Percentiles rank a stretch among this genome's conserved stretches.
These are phyloP conservation scores for Melipona bicolor DNA, from an alignment of 2,888 invertebrate species.

Conservation along the genomic window DNA sequence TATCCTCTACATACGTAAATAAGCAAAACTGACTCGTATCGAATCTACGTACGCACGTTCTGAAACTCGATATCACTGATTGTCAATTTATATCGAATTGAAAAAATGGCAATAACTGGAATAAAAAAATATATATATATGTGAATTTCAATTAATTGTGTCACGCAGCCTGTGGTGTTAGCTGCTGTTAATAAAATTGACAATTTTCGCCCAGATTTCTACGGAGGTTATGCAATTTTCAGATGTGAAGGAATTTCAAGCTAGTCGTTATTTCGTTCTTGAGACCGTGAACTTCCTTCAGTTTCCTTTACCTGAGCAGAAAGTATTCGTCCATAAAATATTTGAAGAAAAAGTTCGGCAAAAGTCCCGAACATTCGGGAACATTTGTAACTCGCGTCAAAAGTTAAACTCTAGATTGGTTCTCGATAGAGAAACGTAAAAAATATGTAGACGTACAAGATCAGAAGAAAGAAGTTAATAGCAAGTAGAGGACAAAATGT, in stretches of 20 bases:
- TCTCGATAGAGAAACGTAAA: slow-evolving; percentile 20
- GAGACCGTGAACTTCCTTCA: slow-evolving; percentile 16
- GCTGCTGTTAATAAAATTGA: background rate
- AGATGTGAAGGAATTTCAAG: background rate
- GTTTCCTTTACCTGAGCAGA: slow-evolving; percentile 20
- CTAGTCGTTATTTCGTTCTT: background rate
- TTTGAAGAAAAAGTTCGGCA: slow-evolving; percentile 1
- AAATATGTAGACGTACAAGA: background rate
- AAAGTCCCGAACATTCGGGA: background rate
- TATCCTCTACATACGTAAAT: background rate
- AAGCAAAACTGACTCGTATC: background rate
- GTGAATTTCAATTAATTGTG: slow-evolving; percentile 3
- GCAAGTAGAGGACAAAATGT: background rate
- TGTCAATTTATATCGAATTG: slow-evolving; percentile 4
- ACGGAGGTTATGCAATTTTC: background rate
- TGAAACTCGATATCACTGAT: background rate
- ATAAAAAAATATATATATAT: background rate
- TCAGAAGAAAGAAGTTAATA: background rate
- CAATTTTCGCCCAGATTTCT: background rate
- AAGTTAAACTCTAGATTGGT: slow-evolving; percentile 18
- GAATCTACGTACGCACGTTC: background rate
- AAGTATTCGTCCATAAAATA: slow-evolving; percentile 40
- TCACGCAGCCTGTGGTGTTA: background rate
- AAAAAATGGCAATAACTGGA: background rate
- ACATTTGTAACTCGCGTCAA: slow-evolving; percentile 16